Conservation (phyloP, 1,140 invertebrate genomes). For the Caenorhabditis tropicalis region DNA sequence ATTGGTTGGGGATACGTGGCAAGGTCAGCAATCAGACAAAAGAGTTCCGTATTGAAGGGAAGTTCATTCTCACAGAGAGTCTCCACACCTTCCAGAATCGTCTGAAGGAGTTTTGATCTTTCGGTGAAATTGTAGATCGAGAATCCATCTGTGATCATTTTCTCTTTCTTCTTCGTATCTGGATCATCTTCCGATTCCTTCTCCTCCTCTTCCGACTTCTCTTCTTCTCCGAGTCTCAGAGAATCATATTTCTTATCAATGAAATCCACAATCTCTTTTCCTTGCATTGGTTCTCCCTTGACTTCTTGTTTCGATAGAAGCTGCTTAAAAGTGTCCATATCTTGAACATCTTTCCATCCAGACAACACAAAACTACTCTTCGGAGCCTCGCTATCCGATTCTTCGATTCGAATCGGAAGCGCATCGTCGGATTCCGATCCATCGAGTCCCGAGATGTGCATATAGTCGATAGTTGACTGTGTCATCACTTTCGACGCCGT, state of each 20-base stretch:
- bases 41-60: conserved; percentile 86
- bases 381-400: neutral
- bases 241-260: conserved; percentile 16
- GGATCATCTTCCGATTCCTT: neutral
- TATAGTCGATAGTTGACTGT: conserved; percentile 22
- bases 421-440: conserved; percentile 22
- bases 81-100: conserved; percentile 82
- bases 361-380: conserved; percentile 9
- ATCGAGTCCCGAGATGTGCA: conserved; percentile 16
- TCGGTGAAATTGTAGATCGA: conserved; percentile 48
- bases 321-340: conserved; percentile 11
- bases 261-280: conserved; percentile 49
- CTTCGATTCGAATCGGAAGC: conserved; percentile 3
- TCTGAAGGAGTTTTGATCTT: conserved; percentile 54
- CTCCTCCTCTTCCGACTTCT: neutral
- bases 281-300: neutral
- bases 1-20: conserved; percentile 87
- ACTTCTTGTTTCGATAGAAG: conserved; percentile 16
- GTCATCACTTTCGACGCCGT: conserved; percentile 25
- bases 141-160: neutral
- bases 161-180: neutral
- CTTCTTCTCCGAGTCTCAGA: neutral
- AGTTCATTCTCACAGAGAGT: conserved; percentile 85
- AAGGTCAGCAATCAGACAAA: conserved; percentile 84
- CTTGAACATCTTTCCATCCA: neutral